A percentile compares a stretch with the other conserved stretches of the same genome.
Evolutionary conservation across 2,888 invertebrate species (phyloP).

Genomic region (Cheilosia pagana): DNA sequence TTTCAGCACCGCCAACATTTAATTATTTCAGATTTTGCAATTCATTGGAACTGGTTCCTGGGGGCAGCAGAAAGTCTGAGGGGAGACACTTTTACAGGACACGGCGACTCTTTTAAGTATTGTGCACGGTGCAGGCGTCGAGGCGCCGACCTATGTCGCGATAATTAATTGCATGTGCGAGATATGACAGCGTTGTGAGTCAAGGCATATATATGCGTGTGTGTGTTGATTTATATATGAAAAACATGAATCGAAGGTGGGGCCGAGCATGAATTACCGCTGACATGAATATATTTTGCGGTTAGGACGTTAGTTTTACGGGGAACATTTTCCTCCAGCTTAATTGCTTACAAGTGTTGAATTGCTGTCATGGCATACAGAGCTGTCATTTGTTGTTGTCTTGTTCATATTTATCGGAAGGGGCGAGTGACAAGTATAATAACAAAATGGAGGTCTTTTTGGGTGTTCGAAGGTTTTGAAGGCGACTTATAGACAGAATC

Average conservation of each 20-base stretch:
- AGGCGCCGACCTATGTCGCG: constrained; percentile 30
- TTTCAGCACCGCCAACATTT: constrained; percentile 30
- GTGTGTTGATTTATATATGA: constrained; percentile 39
- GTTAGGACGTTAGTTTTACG: background rate
- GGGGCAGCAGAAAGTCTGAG: background rate
- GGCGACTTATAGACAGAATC: no score
- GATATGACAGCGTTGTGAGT: constrained; percentile 18
- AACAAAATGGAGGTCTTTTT: no score
- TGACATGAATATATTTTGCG: background rate
- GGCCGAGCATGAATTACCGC: background rate
- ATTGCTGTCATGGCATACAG: background rate
- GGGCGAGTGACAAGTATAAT: no score
- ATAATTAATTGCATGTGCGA: constrained; percentile 46
- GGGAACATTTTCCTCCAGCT: background rate
- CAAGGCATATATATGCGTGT: constrained; percentile 6
- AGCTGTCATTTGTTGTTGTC: background rate
- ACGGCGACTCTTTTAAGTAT: background rate
- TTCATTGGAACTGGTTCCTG: constrained; percentile 26
- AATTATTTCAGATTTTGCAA: constrained; percentile 46
- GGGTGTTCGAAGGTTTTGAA: no score
- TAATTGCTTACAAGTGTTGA: background rate
- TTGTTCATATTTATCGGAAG: background rate
- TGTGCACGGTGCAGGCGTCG: background rate
- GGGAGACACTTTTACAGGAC: background rate
- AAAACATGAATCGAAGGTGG: constrained; percentile 33